These are phyloP conservation scores for Calyptommatus sinebrachiatus DNA, from an alignment of 2,113 vertebrate genomes.

Conservation along the genomic window DNA sequence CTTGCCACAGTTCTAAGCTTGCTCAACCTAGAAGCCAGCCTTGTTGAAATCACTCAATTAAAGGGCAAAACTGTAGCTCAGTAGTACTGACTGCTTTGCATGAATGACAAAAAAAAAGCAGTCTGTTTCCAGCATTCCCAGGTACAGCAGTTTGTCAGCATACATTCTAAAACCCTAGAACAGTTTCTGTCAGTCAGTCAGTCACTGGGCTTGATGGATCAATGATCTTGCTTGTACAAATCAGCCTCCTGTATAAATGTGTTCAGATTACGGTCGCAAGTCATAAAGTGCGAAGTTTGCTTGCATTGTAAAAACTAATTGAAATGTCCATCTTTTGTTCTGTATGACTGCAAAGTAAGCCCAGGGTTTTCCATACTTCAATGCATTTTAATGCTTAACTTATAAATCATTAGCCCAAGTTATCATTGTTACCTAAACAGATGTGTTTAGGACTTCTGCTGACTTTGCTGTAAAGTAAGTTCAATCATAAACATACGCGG, in stretches of 20 bases:
- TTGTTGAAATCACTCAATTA: background rate
- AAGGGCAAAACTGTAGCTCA: too few species aligned
- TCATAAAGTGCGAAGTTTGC: slow-evolving; percentile 1
- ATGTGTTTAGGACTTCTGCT: background rate
- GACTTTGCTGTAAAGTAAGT: slow-evolving; percentile 7
- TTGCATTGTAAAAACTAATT: slow-evolving; percentile 21
- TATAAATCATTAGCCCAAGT: slow-evolving; percentile 23
- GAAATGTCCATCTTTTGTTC: background rate
- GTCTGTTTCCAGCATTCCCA: too few species aligned
- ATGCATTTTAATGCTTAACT: slow-evolving; percentile 8
- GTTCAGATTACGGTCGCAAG: background rate
- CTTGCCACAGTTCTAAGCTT: background rate
- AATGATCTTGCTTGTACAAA: too few species aligned
- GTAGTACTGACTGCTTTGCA: too few species aligned
- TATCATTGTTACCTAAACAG: slow-evolving; percentile 16
- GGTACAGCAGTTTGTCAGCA: too few species aligned
- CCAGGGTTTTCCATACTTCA: background rate
- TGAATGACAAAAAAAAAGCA: too few species aligned
- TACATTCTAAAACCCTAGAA: too few species aligned
- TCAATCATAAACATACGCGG: slow-evolving; percentile 14
- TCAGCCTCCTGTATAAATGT: too few species aligned
- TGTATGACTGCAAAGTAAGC: background rate
- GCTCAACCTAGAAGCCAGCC: background rate
- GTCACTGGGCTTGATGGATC: too few species aligned
- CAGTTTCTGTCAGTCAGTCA: too few species aligned